Evolutionary conservation across 2,113 vertebrate genomes (phyloP).

Genomic region (Marmota monax): DNA sequence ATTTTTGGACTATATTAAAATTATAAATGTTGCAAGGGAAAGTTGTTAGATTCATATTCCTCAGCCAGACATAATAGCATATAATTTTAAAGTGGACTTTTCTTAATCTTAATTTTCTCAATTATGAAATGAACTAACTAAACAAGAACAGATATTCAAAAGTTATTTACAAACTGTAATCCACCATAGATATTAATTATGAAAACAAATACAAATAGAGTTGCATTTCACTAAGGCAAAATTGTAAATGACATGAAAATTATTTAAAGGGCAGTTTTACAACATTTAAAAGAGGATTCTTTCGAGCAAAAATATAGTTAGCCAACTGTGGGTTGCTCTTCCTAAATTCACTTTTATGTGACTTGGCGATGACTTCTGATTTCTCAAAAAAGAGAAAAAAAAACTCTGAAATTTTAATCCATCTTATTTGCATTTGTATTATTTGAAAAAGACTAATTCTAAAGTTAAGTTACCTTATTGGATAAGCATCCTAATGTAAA

Average conservation of each 20-base stretch:
- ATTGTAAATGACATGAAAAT: slow-evolving; percentile 7
- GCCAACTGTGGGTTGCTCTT: background rate
- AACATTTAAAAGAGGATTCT: background rate
- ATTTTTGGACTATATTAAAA: background rate
- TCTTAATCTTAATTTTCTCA: background rate
- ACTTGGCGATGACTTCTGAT: background rate
- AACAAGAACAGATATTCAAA: background rate
- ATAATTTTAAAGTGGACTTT: background rate
- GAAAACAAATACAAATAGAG: background rate
- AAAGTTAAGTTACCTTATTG: background rate
- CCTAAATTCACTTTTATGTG: background rate
- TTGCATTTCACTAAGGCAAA: background rate
- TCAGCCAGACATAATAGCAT: background rate
- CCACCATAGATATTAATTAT: background rate
- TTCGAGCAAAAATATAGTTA: background rate
- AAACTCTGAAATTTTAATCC: background rate
- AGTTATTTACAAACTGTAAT: background rate
- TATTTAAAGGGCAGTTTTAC: background rate
- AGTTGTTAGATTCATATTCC: background rate
- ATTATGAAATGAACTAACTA: background rate
- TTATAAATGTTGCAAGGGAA: background rate
- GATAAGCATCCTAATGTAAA: background rate
- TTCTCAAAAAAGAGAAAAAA: background rate
- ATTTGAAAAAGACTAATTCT: background rate
- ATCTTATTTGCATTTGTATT: background rate